Evolutionary conservation across 2,888 invertebrate species (phyloP).

Genomic region (Anaspis maculata): DNA sequence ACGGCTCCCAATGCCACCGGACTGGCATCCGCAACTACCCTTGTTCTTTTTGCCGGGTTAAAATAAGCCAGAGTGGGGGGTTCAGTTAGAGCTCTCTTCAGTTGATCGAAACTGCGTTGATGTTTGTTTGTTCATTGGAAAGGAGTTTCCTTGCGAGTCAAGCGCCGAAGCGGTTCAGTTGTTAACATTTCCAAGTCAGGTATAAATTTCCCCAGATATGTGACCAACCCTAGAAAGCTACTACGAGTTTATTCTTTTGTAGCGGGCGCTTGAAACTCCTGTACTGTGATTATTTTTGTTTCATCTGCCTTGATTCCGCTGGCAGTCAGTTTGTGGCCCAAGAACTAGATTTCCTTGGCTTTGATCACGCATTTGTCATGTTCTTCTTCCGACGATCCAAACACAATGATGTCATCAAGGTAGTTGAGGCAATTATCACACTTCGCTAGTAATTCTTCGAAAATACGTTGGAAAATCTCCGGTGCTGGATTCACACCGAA

Average conservation of each 20-base stretch:
- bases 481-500: slow-evolving; percentile 33
- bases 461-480: slow-evolving; percentile 24
- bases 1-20: not conserved
- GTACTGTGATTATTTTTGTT: not conserved
- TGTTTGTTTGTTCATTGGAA: not conserved
- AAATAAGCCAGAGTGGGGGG: not conserved
- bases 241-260: not conserved
- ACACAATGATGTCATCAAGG: slow-evolving; percentile 25
- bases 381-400: slow-evolving; percentile 22
- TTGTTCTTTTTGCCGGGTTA: not conserved
- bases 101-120: not conserved
- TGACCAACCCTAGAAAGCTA: not conserved
- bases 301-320: not conserved
- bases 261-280: not conserved
- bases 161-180: not conserved
- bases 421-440: slow-evolving; percentile 26
- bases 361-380: slow-evolving; percentile 16
- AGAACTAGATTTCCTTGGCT: not conserved
- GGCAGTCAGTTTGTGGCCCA: not conserved
- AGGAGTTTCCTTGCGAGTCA: too few species aligned
- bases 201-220: not conserved
- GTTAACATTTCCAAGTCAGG: too few species aligned
- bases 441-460: slow-evolving; percentile 24
- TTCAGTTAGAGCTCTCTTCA: not conserved
- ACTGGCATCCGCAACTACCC: not conserved